These are phyloP conservation scores for Microtus montanus DNA, from an alignment of 2,113 vertebrate species.

Conservation along the genomic window DNA sequence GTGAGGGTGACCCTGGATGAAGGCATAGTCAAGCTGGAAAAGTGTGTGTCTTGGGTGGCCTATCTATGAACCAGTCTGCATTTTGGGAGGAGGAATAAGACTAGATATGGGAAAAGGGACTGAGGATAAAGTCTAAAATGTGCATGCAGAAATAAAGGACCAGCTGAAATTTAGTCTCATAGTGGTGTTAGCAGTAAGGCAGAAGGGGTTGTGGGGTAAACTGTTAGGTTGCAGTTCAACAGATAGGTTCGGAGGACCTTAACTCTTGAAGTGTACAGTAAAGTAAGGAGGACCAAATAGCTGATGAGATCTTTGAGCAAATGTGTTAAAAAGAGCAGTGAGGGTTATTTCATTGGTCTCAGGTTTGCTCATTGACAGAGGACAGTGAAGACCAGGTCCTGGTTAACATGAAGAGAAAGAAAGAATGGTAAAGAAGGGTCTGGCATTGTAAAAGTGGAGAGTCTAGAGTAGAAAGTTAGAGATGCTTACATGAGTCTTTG, in stretches of 20 bases:
- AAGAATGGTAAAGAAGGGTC: background rate
- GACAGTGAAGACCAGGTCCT: background rate
- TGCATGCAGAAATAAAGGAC: background rate
- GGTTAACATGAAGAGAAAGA: background rate
- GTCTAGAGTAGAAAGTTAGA: background rate
- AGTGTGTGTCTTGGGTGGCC: background rate
- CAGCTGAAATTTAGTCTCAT: background rate
- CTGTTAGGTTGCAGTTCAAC: background rate
- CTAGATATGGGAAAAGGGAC: background rate
- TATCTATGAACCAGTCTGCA: background rate
- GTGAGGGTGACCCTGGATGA: background rate
- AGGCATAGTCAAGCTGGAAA: background rate
- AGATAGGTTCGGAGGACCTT: background rate
- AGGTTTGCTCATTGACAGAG: background rate
- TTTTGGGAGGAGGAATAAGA: background rate
- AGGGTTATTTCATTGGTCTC: background rate
- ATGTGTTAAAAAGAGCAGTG: background rate
- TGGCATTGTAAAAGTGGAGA: background rate
- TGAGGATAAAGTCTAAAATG: background rate
- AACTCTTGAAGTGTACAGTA: background rate
- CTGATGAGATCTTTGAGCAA: background rate
- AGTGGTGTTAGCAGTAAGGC: background rate
- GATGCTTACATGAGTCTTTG: background rate
- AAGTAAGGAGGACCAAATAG: background rate
- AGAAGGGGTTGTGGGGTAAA: background rate